phyloP scores from a whole-genome alignment of 2,113 vertebrate species.

The Pungitius pungitius region DNA sequence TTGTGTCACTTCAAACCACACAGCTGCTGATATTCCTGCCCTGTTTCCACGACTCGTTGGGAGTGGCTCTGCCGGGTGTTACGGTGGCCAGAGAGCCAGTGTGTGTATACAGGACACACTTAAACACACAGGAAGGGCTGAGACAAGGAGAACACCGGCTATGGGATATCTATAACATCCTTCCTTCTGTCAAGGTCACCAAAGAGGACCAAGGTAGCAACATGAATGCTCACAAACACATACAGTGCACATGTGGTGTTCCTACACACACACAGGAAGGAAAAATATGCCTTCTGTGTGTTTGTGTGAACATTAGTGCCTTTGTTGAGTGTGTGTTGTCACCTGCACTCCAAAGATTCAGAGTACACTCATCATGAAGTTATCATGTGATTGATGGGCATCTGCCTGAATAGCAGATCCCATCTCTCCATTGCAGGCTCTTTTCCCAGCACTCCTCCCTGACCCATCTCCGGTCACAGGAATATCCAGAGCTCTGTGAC shows the following conservation, averaged over 20 bases:
- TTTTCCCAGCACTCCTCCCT: conserved; percentile 24
- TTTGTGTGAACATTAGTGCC: conserved; percentile 2
- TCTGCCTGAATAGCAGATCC: not conserved
- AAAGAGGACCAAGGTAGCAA: not conserved
- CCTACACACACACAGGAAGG: conserved; percentile 14
- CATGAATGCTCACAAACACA: conserved; percentile 22
- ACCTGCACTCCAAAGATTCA: not conserved
- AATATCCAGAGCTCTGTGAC: conserved; percentile 39
- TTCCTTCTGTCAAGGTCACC: conserved; percentile 39
- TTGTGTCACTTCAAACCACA: conserved; percentile 47
- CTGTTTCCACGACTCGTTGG: conserved; percentile 59
- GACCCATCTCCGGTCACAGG: conserved; percentile 34
- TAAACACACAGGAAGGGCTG: conserved; percentile 20
- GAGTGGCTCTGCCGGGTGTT: not conserved
- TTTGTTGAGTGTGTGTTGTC: conserved; percentile 2
- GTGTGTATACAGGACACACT: not conserved
- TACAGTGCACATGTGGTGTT: conserved; percentile 33
- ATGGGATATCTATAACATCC: conserved; percentile 27
- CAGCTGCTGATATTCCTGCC: conserved; percentile 61
- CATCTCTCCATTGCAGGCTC: not conserved
- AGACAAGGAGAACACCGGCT: not conserved
- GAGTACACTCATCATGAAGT: not conserved
- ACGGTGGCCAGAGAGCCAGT: not conserved
- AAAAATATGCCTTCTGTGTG: conserved; percentile 12
- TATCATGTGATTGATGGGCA: too few relatives aligned